Evolutionary conservation across 2,113 vertebrate genomes (phyloP).

Genomic region (Pedionomus torquatus): DNA sequence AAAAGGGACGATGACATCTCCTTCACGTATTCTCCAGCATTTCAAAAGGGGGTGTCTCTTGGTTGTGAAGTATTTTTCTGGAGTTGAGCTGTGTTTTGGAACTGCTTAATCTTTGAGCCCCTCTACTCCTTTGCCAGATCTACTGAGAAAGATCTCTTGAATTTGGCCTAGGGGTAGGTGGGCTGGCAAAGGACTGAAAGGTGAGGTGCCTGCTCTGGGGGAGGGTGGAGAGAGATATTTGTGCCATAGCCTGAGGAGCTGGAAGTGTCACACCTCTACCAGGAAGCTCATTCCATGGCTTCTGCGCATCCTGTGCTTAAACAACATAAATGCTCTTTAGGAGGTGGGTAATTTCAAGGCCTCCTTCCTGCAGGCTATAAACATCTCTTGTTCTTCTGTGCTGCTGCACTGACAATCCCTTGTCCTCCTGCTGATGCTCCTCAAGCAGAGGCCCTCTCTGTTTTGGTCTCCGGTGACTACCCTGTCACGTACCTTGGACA

Average conservation of each 20-base stretch:
- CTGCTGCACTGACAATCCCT: neutral
- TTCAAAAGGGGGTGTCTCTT: neutral
- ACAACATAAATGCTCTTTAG: neutral
- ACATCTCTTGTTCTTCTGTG: accelerated
- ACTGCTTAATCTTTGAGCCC: neutral
- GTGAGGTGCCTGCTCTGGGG: neutral
- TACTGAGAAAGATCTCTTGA: neutral
- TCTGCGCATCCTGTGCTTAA: neutral
- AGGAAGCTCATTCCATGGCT: neutral
- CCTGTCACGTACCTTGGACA: no score
- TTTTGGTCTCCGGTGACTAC: neutral
- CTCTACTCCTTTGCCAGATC: neutral
- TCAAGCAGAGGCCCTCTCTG: neutral
- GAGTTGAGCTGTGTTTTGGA: neutral
- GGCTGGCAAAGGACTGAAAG: neutral
- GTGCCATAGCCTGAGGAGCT: neutral
- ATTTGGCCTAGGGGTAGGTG: neutral
- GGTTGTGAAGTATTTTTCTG: neutral
- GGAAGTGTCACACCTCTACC: neutral
- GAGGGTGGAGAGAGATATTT: neutral
- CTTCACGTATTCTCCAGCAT: neutral
- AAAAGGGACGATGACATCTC: neutral
- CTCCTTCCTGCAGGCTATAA: neutral
- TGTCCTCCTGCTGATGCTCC: neutral
- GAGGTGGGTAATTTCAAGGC: neutral